A percentile compares a stretch with the other conserved stretches of the same genome.
These are phyloP conservation scores for Macroramphosus scolopax DNA, from an alignment of 2,797 vertebrate genomes.

Conservation along the genomic window DNA sequence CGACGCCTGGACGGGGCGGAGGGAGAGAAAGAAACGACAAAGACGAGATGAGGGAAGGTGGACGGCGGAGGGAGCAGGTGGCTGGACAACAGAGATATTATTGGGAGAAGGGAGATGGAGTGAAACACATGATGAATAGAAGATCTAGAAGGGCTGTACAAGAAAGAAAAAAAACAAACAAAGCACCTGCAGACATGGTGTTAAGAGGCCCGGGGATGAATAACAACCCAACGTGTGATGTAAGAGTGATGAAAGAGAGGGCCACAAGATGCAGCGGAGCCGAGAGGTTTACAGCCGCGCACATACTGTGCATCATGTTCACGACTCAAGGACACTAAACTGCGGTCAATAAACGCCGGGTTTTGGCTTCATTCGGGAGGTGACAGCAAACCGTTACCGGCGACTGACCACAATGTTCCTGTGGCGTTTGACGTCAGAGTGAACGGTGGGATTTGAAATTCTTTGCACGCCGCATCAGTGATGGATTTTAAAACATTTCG, in stretches of 20 bases:
- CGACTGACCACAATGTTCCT: background rate
- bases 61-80: slow-evolving; percentile 39
- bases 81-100: slow-evolving; percentile 15
- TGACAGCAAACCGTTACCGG: too few species aligned
- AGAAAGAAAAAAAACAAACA: slow-evolving; percentile 24
- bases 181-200: slow-evolving; percentile 23
- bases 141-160: too few species aligned
- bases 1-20: background rate
- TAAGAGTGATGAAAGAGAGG: slow-evolving; percentile 28
- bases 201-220: slow-evolving; percentile 12
- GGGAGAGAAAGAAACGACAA: background rate
- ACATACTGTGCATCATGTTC: background rate
- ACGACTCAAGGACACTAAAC: background rate
- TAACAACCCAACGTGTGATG: slow-evolving; percentile 22
- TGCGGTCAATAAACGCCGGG: background rate
- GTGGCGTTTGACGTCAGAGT: too few species aligned
- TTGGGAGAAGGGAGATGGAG: background rate
- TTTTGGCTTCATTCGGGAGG: background rate
- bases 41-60: slow-evolving; percentile 1
- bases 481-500: background rate
- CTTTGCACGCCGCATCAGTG: too few species aligned
- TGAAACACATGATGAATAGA: slow-evolving; percentile 4
- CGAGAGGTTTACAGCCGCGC: slow-evolving; percentile 6
- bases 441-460: too few species aligned
- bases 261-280: background rate